Evolutionary conservation across 2,888 invertebrate species (phyloP).

Genomic region (Diaprepes abbreviatus): DNA sequence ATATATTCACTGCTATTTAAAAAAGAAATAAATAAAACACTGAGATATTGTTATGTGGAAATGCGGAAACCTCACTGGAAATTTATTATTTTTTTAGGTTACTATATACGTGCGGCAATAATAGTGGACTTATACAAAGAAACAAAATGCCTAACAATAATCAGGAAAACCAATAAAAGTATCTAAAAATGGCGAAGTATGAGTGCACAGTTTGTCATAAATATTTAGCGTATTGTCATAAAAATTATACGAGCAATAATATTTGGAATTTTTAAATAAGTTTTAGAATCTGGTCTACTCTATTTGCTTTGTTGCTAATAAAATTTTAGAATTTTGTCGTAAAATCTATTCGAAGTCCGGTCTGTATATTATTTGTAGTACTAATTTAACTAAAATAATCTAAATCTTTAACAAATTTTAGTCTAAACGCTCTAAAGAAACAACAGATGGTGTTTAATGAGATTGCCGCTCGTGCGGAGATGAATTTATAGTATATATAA

Average conservation of each 20-base stretch:
- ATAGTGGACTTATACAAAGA: no score
- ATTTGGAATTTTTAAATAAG: conserved; percentile 29
- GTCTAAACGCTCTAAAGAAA: not conserved
- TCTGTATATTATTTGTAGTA: not conserved
- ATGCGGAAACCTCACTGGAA: no score
- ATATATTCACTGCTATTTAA: no score
- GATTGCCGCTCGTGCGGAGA: no score
- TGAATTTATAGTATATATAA: no score
- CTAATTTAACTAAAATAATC: not conserved
- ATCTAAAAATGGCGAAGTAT: not conserved
- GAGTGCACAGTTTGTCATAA: conserved; percentile 16
- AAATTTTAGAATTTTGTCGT: not conserved
- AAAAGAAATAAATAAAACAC: no score
- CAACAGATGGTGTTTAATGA: not conserved
- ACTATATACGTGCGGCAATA: no score
- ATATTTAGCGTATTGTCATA: conserved; percentile 20
- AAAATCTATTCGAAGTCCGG: conserved; percentile 1
- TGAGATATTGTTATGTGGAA: no score
- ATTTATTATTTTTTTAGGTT: no score
- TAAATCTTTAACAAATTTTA: not conserved
- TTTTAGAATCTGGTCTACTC: conserved; percentile 19
- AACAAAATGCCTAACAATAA: not conserved
- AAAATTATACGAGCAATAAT: conserved; percentile 28
- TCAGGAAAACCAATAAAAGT: not conserved
- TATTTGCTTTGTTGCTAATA: conserved; percentile 24